Percentiles rank a stretch among this genome's conserved stretches.
Conservation (phyloP, 2,113 vertebrate species). For the Carlito syrichta region DNA sequence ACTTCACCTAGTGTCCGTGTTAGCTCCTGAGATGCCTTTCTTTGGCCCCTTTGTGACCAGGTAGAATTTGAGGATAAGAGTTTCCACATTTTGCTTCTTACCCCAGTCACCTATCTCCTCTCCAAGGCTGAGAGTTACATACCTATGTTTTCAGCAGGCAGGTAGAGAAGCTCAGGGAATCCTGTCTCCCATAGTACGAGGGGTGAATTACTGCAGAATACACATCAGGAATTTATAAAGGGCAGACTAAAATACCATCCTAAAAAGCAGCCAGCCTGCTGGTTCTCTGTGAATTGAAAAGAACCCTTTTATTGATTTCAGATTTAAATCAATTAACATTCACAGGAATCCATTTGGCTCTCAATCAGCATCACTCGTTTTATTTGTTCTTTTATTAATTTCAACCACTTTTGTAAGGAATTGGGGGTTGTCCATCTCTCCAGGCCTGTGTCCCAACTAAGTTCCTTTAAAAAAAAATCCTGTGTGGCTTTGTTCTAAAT, state of each 20-base stretch:
- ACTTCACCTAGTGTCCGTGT: not conserved
- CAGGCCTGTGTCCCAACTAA: not conserved
- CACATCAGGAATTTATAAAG: not conserved
- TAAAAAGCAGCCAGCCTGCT: not conserved
- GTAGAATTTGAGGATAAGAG: not conserved
- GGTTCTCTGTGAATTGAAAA: not conserved
- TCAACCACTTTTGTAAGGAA: not conserved
- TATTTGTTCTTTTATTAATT: not conserved
- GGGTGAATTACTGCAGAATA: not conserved
- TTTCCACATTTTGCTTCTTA: not conserved
- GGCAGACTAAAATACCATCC: not conserved
- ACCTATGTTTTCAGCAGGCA: not conserved
- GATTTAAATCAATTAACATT: not conserved
- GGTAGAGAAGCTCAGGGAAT: not conserved
- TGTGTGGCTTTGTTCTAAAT: not conserved
- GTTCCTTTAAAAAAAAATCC: not conserved
- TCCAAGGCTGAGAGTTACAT: not conserved
- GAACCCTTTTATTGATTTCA: not conserved
- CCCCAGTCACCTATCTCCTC: not conserved
- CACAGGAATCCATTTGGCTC: not conserved
- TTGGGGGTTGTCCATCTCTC: not conserved
- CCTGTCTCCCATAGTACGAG: too few relatives aligned
- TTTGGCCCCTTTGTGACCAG: not conserved
- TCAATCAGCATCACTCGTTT: fast-evolving
- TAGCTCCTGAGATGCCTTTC: not conserved